Percentiles rank a stretch among this genome's conserved stretches.
Evolutionary conservation across 2,797 vertebrate genomes (phyloP).

Genomic region (Eospalax fontanierii): DNA sequence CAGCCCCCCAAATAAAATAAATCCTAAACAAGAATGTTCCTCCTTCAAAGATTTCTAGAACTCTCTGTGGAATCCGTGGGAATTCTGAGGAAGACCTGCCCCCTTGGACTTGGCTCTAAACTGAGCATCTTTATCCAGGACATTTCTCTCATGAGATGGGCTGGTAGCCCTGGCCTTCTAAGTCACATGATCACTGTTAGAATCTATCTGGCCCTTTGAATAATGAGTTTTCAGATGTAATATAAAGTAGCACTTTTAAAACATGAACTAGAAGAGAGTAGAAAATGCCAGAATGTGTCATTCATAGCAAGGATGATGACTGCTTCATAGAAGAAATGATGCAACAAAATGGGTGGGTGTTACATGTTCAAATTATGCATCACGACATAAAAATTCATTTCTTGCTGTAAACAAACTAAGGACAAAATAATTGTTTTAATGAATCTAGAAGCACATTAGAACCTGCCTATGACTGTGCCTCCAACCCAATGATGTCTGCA

Average conservation of each 20-base stretch:
- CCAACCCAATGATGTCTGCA: neutral
- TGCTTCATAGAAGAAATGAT: neutral
- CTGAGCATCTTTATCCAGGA: neutral
- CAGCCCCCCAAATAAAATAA: neutral
- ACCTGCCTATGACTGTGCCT: neutral
- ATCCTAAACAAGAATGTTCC: neutral
- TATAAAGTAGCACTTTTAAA: neutral
- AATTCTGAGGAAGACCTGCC: neutral
- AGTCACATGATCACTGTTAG: neutral
- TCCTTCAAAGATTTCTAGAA: neutral
- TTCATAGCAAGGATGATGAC: neutral
- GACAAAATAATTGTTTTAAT: neutral
- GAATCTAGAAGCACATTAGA: neutral
- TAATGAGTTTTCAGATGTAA: neutral
- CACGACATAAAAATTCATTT: neutral
- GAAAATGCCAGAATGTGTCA: neutral
- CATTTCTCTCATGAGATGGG: no score
- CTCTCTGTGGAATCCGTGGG: neutral
- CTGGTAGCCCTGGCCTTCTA: no score
- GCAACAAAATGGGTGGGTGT: neutral
- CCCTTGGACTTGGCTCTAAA: neutral
- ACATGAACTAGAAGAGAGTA: constrained; percentile 29
- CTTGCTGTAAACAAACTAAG: neutral
- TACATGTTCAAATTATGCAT: accelerated
- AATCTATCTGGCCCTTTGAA: neutral